These are phyloP conservation scores for Melanotaenia parkinsoni DNA, from an alignment of 2,797 vertebrate species.

Conservation along the genomic window DNA sequence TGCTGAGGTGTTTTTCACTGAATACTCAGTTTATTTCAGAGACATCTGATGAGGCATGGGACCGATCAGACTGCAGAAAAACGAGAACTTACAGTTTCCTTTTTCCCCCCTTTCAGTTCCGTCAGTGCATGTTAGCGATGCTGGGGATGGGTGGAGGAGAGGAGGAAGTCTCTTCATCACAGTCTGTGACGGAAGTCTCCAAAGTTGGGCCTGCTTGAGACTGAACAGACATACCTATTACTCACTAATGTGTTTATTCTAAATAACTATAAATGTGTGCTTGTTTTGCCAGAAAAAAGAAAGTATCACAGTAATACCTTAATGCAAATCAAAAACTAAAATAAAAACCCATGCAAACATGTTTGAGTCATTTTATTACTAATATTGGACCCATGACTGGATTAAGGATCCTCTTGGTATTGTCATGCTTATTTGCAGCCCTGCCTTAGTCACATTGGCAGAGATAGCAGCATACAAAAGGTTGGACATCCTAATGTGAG, in stretches of 20 bases:
- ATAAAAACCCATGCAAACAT: constrained; percentile 9
- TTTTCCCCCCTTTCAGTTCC: constrained; percentile 71
- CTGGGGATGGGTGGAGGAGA: constrained; percentile 77
- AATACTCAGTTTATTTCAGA: too few species aligned
- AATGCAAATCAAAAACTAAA: constrained; percentile 24
- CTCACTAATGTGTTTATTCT: constrained; percentile 1
- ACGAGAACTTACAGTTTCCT: background rate
- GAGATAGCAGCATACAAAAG: too few species aligned
- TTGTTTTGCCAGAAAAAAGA: constrained; percentile 38
- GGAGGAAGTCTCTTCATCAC: constrained; percentile 65
- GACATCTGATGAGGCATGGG: background rate
- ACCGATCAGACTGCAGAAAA: background rate
- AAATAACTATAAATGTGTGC: constrained; percentile 59
- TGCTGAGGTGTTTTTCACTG: too few species aligned
- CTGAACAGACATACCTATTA: background rate
- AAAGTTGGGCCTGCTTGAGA: constrained; percentile 74
- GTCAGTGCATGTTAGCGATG: constrained; percentile 78
- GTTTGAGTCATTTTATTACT: background rate
- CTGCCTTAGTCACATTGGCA: too few species aligned
- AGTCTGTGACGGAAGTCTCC: constrained; percentile 81
- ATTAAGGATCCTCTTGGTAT: too few species aligned
- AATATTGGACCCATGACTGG: background rate
- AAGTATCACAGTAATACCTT: background rate
- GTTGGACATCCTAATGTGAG: too few species aligned
- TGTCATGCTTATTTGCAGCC: too few species aligned